Evolutionary conservation across 92 coral and sea anemone genomes (phyloP).

Genomic region (Palythoa caribaeorum): DNA sequence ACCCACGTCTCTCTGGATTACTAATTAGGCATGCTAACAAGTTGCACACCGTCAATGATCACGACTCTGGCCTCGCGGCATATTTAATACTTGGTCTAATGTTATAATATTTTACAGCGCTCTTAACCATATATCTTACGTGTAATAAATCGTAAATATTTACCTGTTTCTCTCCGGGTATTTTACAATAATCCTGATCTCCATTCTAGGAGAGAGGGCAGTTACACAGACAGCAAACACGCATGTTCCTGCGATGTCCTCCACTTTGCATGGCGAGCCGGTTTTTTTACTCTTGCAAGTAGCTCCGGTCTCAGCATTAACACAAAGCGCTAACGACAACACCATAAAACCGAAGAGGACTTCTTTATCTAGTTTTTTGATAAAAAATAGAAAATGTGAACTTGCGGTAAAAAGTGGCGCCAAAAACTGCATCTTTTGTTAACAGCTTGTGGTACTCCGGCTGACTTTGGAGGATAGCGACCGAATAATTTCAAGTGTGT

Average conservation of each 20-base stretch:
- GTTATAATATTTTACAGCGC: not conserved
- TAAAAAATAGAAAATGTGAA: not conserved
- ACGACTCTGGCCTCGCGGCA: too few relatives aligned
- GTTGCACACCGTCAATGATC: too few relatives aligned
- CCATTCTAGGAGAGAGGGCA: not conserved
- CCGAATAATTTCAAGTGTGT: slow-evolving; percentile 20
- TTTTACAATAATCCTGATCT: slow-evolving; percentile 22
- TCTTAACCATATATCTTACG: not conserved
- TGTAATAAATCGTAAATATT: not conserved
- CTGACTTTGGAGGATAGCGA: not conserved
- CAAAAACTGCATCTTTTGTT: not conserved
- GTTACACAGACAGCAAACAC: slow-evolving; percentile 21
- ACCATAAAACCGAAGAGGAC: not conserved
- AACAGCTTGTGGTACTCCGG: not conserved
- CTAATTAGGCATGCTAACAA: too few relatives aligned
- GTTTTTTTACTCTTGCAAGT: not conserved
- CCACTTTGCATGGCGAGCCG: slow-evolving; percentile 20
- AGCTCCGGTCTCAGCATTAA: not conserved
- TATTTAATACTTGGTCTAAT: too few relatives aligned
- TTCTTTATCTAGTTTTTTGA: not conserved
- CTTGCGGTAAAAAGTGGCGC: not conserved
- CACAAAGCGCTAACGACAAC: not conserved
- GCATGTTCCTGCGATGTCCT: slow-evolving; percentile 1
- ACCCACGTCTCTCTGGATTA: too few relatives aligned
- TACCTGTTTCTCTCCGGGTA: slow-evolving; percentile 46